Evolutionary conservation across 2,888 invertebrate genomes (phyloP).

Genomic region (Listrodromus nycthemerus): DNA sequence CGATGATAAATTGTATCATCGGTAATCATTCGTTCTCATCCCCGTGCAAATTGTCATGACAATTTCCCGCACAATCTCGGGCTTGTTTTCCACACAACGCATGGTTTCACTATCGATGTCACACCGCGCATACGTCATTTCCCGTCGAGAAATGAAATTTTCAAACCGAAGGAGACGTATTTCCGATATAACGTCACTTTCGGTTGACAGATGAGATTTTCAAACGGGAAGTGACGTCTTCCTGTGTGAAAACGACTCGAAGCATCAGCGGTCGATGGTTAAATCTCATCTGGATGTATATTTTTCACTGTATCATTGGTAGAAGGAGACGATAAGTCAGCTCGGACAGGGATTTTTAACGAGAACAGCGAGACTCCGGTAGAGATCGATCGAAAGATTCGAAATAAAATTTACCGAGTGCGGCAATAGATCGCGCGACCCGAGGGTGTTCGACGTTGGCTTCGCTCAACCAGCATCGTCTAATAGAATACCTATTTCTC

Average conservation of each 20-base stretch:
- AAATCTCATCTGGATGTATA: too few species aligned
- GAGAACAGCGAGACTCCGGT: neutral
- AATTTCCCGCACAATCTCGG: neutral
- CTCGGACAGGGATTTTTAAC: neutral
- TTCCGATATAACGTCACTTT: too few species aligned
- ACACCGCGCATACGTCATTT: too few species aligned
- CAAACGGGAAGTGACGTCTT: too few species aligned
- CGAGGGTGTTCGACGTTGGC: slow-evolving; percentile 1
- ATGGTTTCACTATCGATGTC: neutral
- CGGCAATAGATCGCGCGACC: neutral
- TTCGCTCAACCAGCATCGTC: neutral
- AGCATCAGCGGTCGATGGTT: too few species aligned
- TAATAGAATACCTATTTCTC: slow-evolving; percentile 2
- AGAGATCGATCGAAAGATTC: slow-evolving; percentile 22
- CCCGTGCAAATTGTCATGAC: neutral
- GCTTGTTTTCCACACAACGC: neutral
- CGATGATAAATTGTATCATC: neutral
- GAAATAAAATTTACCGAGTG: slow-evolving; percentile 34
- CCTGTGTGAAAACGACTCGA: too few species aligned
- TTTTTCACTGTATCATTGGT: too few species aligned
- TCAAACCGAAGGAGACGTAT: too few species aligned
- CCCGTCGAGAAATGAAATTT: too few species aligned
- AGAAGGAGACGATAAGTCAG: too few species aligned
- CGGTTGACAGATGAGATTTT: too few species aligned
- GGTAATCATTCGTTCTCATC: neutral